phyloP scores from a whole-genome alignment of 2,797 vertebrate genomes.

The Silurus lanzhouensis region DNA sequence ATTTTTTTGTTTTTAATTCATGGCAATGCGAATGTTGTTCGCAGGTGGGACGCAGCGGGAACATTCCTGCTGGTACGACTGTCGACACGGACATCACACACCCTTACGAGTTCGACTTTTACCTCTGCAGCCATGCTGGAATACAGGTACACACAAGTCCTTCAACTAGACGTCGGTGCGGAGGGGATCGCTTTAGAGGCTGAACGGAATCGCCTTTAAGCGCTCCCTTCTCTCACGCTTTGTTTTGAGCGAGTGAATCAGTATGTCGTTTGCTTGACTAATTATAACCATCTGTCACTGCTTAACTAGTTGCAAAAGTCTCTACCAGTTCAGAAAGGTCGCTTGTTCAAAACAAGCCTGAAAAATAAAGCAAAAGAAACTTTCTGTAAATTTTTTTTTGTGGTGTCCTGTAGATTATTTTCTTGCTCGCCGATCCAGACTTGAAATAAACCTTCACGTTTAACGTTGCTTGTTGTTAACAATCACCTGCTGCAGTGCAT shows the following conservation, averaged over 20 bases:
- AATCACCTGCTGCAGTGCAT: not conserved
- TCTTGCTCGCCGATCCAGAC: not conserved
- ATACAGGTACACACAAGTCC: conserved; percentile 84
- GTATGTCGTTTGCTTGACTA: not conserved
- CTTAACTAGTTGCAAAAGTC: not conserved
- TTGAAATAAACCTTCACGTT: not conserved
- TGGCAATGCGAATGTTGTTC: conserved; percentile 10
- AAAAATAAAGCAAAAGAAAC: not conserved
- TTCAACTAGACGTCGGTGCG: not conserved
- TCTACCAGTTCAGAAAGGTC: not conserved
- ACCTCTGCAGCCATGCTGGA: conserved; percentile 99
- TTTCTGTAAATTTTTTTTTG: not conserved
- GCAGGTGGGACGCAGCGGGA: conserved; percentile 96
- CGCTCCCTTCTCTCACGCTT: not conserved
- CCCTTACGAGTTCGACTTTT: conserved; percentile 99
- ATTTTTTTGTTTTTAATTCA: not conserved
- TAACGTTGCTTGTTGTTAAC: not conserved
- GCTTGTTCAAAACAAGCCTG: not conserved
- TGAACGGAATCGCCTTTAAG: not conserved
- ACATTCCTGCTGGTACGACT: conserved; percentile 97
- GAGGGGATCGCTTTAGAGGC: not conserved
- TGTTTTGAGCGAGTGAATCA: not conserved
- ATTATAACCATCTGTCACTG: not conserved
- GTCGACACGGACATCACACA: conserved; percentile 98
- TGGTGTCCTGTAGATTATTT: not conserved